Evolutionary conservation across 2,113 vertebrate species (phyloP).

Genomic region (Pithys albifrons): DNA sequence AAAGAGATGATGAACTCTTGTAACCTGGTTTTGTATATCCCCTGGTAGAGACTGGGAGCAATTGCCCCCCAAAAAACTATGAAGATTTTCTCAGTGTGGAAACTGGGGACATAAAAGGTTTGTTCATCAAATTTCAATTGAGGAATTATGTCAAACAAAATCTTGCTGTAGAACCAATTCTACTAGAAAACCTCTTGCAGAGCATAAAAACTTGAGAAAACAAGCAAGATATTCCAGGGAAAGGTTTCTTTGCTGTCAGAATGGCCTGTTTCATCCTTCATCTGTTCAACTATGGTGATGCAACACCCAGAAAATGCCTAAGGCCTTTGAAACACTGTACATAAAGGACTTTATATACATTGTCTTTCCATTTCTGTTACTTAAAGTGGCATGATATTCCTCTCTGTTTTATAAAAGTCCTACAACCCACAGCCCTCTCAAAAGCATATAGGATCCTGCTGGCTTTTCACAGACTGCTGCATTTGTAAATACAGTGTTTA

Average conservation of each 20-base stretch:
- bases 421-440: background rate
- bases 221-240: background rate
- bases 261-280: background rate
- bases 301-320: background rate
- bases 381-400: background rate
- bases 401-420: background rate
- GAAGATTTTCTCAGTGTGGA: background rate
- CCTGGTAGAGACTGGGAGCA: background rate
- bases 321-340: background rate
- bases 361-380: background rate
- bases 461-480: background rate
- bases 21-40: background rate
- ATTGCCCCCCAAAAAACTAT: background rate
- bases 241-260: background rate
- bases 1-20: background rate
- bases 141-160: background rate
- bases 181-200: background rate
- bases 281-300: background rate
- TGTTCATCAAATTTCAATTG: background rate
- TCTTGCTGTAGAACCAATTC: background rate
- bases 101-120: background rate
- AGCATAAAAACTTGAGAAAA: background rate
- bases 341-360: background rate
- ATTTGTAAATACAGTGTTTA: background rate
- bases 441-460: background rate